phyloP scores from a whole-genome alignment of 2,113 vertebrate species.

The Pelvicachromis taeniatus region DNA sequence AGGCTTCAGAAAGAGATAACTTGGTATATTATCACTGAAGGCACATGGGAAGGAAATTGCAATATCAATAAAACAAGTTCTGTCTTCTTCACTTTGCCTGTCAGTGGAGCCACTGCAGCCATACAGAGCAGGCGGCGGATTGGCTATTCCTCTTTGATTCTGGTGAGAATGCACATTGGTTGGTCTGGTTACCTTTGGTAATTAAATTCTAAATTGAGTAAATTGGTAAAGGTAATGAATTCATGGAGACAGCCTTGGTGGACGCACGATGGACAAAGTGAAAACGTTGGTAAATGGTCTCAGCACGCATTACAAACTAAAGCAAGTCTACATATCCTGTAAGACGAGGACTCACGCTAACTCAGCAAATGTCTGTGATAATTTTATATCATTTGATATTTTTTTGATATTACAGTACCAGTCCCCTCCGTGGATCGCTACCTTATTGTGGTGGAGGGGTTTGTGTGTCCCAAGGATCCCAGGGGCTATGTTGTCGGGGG shows the following conservation, averaged over 20 bases:
- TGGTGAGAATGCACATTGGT: constrained; percentile 17
- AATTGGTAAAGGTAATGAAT: constrained; percentile 20
- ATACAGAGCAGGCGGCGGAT: not conserved
- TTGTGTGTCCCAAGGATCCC: too few species aligned
- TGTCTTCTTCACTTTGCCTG: constrained; percentile 22
- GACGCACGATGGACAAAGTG: constrained; percentile 2
- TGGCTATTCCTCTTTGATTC: constrained; percentile 3
- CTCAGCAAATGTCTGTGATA: not conserved
- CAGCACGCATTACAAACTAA: not conserved
- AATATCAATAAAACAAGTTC: not conserved
- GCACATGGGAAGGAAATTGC: constrained; percentile 6
- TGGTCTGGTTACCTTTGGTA: constrained; percentile 25
- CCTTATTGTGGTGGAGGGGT: too few species aligned
- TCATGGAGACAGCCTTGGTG: not conserved
- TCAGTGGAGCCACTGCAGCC: not conserved
- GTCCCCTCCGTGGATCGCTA: too few species aligned
- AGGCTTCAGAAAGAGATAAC: not conserved
- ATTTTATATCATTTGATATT: not conserved
- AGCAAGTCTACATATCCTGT: not conserved
- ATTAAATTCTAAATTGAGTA: constrained; percentile 48
- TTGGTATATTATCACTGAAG: not conserved
- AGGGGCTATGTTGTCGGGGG: too few species aligned
- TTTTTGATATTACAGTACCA: not conserved
- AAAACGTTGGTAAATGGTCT: constrained; percentile 20
- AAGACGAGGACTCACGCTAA: not conserved